Evolutionary conservation across 2,113 vertebrate genomes (phyloP).

Genomic region (Bos taurus): ARS-UCD2.0 NC_037333.1:88153501-88154000

Average conservation of each 20-base stretch:
- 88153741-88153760: neutral
- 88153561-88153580: neutral
- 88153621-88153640: neutral
- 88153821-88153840: neutral
- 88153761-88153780: neutral
- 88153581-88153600: neutral
- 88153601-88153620: neutral
- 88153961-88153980: neutral
- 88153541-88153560: neutral
- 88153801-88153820: neutral
- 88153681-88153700: neutral
- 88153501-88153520: neutral
- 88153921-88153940: neutral
- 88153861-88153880: neutral
- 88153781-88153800: neutral
- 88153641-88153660: neutral
- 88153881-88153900: neutral
- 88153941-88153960: neutral
- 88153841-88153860: neutral
- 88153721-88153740: neutral
- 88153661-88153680: neutral
- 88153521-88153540: neutral
- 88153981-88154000: neutral
- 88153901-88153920: neutral
- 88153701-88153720: neutral